phyloP scores from a whole-genome alignment of 2,888 invertebrate genomes.

The Heptascelio sp. region DNA sequence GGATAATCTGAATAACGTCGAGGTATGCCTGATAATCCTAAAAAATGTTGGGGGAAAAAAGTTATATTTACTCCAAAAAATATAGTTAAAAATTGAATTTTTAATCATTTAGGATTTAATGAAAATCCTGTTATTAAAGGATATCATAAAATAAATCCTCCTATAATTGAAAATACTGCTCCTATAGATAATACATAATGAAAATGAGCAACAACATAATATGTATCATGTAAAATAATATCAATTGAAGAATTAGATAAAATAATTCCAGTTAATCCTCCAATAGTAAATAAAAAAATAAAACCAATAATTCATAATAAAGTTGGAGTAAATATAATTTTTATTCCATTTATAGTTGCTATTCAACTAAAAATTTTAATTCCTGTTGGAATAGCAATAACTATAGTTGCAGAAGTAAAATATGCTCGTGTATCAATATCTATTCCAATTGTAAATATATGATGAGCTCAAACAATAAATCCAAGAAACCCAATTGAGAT shows the following conservation, averaged over 20 bases:
- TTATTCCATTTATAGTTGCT: constrained; percentile 88
- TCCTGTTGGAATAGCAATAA: constrained; percentile 95
- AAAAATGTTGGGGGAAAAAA: constrained; percentile 93
- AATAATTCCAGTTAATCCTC: constrained; percentile 89
- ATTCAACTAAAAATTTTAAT: constrained; percentile 95
- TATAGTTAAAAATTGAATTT: constrained; percentile 91
- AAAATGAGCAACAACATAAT: constrained; percentile 95
- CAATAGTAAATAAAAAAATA: constrained; percentile 93
- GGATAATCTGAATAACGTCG: constrained; percentile 93
- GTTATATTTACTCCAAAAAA: constrained; percentile 94
- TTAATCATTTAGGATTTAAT: constrained; percentile 87
- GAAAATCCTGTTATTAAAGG: constrained; percentile 93
- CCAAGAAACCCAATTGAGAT: constrained; percentile 94
- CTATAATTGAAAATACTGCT: constrained; percentile 93
- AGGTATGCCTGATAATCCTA: constrained; percentile 91
- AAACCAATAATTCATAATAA: constrained; percentile 92
- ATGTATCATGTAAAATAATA: constrained; percentile 94
- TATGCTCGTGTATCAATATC: constrained; percentile 95
- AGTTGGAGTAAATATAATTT: constrained; percentile 87
- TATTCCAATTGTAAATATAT: constrained; percentile 95
- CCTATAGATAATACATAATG: constrained; percentile 95
- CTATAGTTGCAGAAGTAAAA: constrained; percentile 95
- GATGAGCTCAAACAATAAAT: constrained; percentile 95
- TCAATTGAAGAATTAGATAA: constrained; percentile 93
- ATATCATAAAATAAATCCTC: constrained; percentile 91